phyloP scores from a whole-genome alignment of 2,888 invertebrate species.

The Mycalesis mineus region DNA sequence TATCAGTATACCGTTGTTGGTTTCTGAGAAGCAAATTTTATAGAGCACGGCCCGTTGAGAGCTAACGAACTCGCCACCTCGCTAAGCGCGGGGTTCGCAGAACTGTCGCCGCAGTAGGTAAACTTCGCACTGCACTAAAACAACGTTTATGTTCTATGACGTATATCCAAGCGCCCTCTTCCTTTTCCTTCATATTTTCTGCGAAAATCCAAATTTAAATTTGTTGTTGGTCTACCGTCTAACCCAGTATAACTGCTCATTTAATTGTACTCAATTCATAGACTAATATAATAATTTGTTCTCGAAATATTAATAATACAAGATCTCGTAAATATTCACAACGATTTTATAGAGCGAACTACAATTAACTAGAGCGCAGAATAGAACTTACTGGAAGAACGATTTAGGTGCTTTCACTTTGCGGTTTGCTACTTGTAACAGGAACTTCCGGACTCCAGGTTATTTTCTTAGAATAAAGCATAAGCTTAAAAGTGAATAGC shows the following conservation, averaged over 20 bases:
- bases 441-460: too few species aligned
- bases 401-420: too few species aligned
- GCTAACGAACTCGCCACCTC: constrained; percentile 56
- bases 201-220: background rate
- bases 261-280: too few species aligned
- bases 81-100: constrained; percentile 43
- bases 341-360: too few species aligned
- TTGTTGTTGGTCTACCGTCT: background rate
- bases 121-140: constrained; percentile 21
- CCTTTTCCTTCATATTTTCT: constrained; percentile 27
- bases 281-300: too few species aligned
- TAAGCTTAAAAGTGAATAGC: too few species aligned
- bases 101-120: constrained; percentile 31
- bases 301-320: too few species aligned
- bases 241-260: background rate
- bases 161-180: constrained; percentile 28
- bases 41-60: constrained; percentile 71
- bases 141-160: constrained; percentile 26
- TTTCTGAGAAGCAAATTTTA: constrained; percentile 68
- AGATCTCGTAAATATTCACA: too few species aligned
- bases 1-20: constrained; percentile 15
- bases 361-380: too few species aligned
- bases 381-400: too few species aligned
- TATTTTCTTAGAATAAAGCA: too few species aligned
- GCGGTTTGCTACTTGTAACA: too few species aligned